Evolutionary conservation across 2,888 invertebrate species (phyloP), one percentile per base, ranked within the genome.

Genomic region (Eupithecia insigniata): DNA sequence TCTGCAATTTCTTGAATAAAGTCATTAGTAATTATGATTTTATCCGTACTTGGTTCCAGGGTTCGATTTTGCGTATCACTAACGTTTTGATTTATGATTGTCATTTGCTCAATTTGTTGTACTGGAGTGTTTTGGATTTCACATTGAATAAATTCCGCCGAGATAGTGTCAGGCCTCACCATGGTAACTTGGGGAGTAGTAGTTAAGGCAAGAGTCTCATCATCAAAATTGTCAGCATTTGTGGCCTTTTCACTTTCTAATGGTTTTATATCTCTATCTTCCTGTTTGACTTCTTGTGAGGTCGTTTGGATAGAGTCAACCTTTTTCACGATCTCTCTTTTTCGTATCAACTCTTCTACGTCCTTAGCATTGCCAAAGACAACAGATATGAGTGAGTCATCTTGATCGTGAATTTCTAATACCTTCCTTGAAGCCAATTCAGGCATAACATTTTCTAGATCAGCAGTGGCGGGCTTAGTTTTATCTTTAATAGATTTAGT

Each of bases 291-390:
- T 60, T 60, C 34, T n/a, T 30, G 46, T n/a, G 46, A 60, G 66
- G 36, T 18, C 16, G 34, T 36, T 26, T 71, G 67, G 2, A 14
- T 16, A 32, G 3, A 39, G 71, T 67, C 67, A 58, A 72, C 55
- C 58, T 68, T 74, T 60, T 65, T 67, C 55, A 68, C 67, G 60
- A 74, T 46, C 73, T 80, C 74, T 30, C 70, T 79, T 69, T 80
- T 76, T 70, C 80, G 74, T 8, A 84, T 81, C 22, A 83, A 80
- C 66, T 82, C 78, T 81, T 88, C 82, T 36, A 82, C 74, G 51
- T 85, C 80, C 51, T 82, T 80, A 14, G 85, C 76, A 65, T 87
- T 83, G 72, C 88, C 89, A 73, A 90, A 92, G 72, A 91, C 88
- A 58, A 89, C 73, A 73, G 90, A 85, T 51, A 90, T 85, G 76